Base-by-base conservation (phyloP, 2,797 vertebrate genomes). In the Notolepis coatsorum region DNA sequence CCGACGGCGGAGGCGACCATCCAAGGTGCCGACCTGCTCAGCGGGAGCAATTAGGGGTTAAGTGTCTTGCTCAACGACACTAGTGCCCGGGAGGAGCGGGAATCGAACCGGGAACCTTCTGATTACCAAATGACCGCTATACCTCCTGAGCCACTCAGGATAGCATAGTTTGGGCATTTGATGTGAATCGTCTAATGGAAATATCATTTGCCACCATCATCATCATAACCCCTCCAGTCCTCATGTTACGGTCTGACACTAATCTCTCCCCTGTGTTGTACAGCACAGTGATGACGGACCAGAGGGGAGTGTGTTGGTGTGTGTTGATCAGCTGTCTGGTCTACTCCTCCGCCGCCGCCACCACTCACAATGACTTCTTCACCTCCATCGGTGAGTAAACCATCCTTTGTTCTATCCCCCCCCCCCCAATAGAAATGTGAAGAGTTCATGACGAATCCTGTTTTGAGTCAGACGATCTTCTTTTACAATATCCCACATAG, bases 341-440 rank as follows among this genome's bases (percentile, higher is more conserved):
- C 6, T 25, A 61, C 55, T 4, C 60, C 0, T 68, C 72, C 23
- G 75, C 55, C 31, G 61, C 51, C 21, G n/a, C n/a, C n/a, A n/a
- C 38, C 0, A 81, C 89, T 58, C 80, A 84, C 66, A 77, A 33
- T 33, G 92, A 92, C 64, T 68, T 93, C 82, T 93, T 85, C 75
- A 88, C 90, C 25, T 93, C 92, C 56, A 86, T 92, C 6, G 88
- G 92, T 93, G 64, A 87, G 87, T 57, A 5, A 13, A n/a, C 30
- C 15, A 4, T 13, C 10, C 15, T n/a, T 5, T n/a, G 31, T 18
- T 24, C 28, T 37, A n/a, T 37, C 37, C 37, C 24, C 53, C 20
- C 12, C 15, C 20, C 30, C 3, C 8, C 25, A n/a, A 23, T 38
- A 8, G n/a, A 27, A 15, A 25, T 47, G 31, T 21, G 3, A 23